Base-by-base conservation (phyloP, 2,113 vertebrate species). In the Osmerus eperlanus region DNA sequence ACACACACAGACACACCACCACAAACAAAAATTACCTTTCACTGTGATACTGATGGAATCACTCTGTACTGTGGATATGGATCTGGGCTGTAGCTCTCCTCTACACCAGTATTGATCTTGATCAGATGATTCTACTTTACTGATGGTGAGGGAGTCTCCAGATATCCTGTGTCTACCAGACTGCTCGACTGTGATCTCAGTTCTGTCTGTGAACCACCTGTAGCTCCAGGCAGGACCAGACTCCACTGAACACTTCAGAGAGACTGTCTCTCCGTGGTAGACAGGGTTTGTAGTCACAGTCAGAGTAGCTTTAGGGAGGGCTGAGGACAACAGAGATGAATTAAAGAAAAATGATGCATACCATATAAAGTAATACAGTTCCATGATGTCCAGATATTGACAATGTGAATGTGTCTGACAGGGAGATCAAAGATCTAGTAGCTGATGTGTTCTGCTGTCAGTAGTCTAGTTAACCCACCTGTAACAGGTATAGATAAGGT, bases 21-120 rank as follows among this genome's bases (percentile, higher is more conserved):
- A 58, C 1, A n/a, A n/a, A n/a, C 19, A 32, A 59, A 41, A 58
- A 60, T 70, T 16, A 75, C 74, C 3, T 21, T 70, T 67, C 62
- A 75, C 53, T 51, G 53, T 70, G 21, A 75, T 75, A 32, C 36
- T 65, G 32, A 70, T 53, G 69, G 67, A 18, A 62, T 52, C 29
- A 51, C 67, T 70, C 29, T 9, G 11, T 25, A 5, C 29, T 75
- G 60, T 60, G 23, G 59, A 75, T 70, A 56, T 69, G 36, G 67
- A 41, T 54, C 56, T 28, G 56, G 67, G 41, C 2, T 8, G 36
- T 29, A 54, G 59, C 67, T 36, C 54, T 69, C 54, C 11, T n/a
- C 0, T 8, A 70, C 67, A 56, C 41, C 41, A 1, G 41, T 47
- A 47, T 9, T 7, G 9, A 47, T 1, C 41, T 9, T 12, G 9